A percentile compares a stretch with the other conserved stretches of the same genome.
phyloP scores from a whole-genome alignment of 2,888 invertebrate genomes.

The Diabrotica balteata region DNA sequence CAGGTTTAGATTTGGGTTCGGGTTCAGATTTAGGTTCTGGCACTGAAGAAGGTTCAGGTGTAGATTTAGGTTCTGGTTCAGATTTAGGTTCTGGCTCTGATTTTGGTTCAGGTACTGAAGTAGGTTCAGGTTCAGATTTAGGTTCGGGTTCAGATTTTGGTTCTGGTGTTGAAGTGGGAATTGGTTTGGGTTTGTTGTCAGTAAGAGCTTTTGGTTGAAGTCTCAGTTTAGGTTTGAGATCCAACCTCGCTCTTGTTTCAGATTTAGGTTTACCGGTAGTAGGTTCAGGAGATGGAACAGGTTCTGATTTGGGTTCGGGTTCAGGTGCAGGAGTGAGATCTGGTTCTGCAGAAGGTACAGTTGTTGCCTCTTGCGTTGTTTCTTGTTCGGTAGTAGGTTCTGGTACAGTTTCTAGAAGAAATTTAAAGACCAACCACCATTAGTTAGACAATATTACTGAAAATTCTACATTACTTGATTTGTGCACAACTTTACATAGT shows the following conservation, averaged over 20 bases:
- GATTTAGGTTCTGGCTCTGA: constrained; percentile 58
- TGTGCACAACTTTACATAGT: constrained; percentile 22
- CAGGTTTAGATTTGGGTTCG: constrained; percentile 55
- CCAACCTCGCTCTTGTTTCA: constrained; percentile 60
- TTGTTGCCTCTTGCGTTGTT: constrained; percentile 57
- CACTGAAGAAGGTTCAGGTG: constrained; percentile 37
- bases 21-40: constrained; percentile 49
- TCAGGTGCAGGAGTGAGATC: constrained; percentile 59
- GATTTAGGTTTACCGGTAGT: constrained; percentile 53
- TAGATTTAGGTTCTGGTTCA: constrained; percentile 53
- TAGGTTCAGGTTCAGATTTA: constrained; percentile 53
- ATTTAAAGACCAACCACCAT: constrained; percentile 52
- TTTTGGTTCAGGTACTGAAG: constrained; percentile 60
- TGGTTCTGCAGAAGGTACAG: constrained; percentile 59
- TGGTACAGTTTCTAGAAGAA: constrained; percentile 56
- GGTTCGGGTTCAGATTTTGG: constrained; percentile 59
- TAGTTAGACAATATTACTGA: constrained; percentile 22
- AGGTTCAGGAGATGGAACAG: constrained; percentile 53
- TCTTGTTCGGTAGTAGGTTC: constrained; percentile 54
- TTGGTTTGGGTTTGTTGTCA: constrained; percentile 59
- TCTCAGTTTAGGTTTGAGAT: constrained; percentile 58
- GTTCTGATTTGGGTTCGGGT: constrained; percentile 50
- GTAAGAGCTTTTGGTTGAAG: constrained; percentile 54
- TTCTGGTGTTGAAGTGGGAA: constrained; percentile 53
- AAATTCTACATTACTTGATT: constrained; percentile 19